Percentiles rank a stretch among this genome's conserved stretches.
Conservation (phyloP, 2,888 invertebrate genomes). For the Brenthis daphne region DNA sequence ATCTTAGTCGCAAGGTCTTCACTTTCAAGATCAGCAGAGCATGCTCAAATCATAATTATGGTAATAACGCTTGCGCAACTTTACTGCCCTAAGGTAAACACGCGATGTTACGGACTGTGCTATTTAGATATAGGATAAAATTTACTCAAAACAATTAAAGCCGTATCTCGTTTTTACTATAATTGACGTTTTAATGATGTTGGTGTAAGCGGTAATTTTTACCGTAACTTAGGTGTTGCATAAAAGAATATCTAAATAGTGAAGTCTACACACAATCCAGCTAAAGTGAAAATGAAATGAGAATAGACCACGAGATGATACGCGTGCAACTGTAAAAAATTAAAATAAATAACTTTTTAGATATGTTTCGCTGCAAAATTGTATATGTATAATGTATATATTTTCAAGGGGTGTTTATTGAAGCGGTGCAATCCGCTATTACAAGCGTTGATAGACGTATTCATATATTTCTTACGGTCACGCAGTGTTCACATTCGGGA, state of each 20-base stretch:
- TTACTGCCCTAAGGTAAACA: constrained; percentile 44
- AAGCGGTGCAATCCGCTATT: constrained; percentile 29
- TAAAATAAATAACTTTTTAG: neutral
- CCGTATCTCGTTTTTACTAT: constrained; percentile 17
- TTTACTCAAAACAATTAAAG: constrained; percentile 18
- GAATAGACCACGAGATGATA: neutral
- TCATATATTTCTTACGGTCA: constrained; percentile 75
- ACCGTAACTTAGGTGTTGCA: constrained; percentile 3
- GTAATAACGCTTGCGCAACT: constrained; percentile 75
- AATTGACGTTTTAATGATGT: constrained; percentile 16
- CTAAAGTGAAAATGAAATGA: neutral
- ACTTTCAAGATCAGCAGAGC: constrained; percentile 81
- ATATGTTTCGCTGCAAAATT: neutral
- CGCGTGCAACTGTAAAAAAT: neutral
- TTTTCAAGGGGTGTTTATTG: constrained; percentile 32
- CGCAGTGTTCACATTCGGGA: constrained; percentile 72
- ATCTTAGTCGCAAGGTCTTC: constrained; percentile 75
- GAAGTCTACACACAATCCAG: neutral
- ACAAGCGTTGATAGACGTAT: constrained; percentile 54
- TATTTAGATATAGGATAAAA: constrained; percentile 25
- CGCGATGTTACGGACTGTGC: constrained; percentile 55
- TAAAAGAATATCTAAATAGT: neutral
- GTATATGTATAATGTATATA: constrained; percentile 3
- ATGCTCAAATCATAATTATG: constrained; percentile 73
- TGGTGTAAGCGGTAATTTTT: constrained; percentile 4